Conservation (phyloP, 1,140 invertebrate species). For the Druon quercuslanigerum region DNA sequence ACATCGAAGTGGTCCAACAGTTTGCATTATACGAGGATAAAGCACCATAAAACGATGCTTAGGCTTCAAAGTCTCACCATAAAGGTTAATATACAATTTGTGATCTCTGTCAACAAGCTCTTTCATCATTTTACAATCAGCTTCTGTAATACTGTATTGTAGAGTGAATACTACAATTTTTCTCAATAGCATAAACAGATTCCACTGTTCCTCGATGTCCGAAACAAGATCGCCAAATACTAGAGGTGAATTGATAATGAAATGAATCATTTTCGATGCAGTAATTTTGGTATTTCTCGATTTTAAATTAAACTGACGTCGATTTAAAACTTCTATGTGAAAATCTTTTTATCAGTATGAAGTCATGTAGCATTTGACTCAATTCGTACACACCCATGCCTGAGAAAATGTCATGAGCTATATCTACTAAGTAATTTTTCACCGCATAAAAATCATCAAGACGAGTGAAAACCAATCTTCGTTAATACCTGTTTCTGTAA, state of each 20-base stretch:
- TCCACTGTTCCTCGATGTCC: slow-evolving; percentile 41
- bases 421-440: slow-evolving; percentile 52
- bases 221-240: slow-evolving; percentile 49
- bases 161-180: slow-evolving; percentile 45
- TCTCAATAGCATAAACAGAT: slow-evolving; percentile 41
- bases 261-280: slow-evolving; percentile 47
- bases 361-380: slow-evolving; percentile 34
- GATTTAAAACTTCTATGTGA: slow-evolving; percentile 39
- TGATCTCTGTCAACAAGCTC: slow-evolving; percentile 49
- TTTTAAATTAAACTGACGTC: slow-evolving; percentile 37
- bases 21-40: slow-evolving; percentile 49
- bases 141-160: slow-evolving; percentile 31
- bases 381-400: slow-evolving; percentile 45
- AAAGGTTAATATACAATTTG: slow-evolving; percentile 41
- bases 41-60: slow-evolving; percentile 56
- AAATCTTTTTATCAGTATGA: slow-evolving; percentile 42
- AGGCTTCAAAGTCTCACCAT: slow-evolving; percentile 48
- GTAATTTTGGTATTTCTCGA: slow-evolving; percentile 47
- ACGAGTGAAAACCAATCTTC: slow-evolving; percentile 49
- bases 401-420: slow-evolving; percentile 49
- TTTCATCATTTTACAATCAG: slow-evolving; percentile 40
- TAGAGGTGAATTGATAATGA: slow-evolving; percentile 45
- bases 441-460: slow-evolving; percentile 45
- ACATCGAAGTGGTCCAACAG: slow-evolving; percentile 49
- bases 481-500: slow-evolving; percentile 41